These are phyloP conservation scores for Amazona vittata DNA, from an alignment of 2,113 vertebrate species.

Conservation along the genomic window DNA sequence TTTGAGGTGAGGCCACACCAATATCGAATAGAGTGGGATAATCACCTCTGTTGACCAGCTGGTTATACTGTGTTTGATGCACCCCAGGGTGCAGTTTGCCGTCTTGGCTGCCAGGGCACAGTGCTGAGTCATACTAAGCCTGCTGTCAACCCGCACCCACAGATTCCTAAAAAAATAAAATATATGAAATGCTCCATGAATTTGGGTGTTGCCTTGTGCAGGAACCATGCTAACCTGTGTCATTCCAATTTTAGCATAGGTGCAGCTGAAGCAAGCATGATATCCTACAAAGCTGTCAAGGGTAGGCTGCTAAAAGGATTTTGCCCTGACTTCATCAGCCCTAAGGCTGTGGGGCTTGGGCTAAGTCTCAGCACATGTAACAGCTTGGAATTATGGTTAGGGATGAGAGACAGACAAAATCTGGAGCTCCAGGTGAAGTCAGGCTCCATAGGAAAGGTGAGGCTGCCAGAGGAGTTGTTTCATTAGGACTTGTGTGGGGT, in stretches of 20 bases:
- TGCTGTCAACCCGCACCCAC: not conserved
- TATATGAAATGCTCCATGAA: conserved; percentile 54
- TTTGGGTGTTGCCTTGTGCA: conserved; percentile 63
- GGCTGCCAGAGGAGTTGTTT: not conserved
- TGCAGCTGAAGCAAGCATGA: not conserved
- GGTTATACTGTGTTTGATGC: not conserved
- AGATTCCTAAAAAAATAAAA: not conserved
- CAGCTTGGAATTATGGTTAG: not conserved
- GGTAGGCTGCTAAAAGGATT: not conserved
- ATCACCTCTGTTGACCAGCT: not conserved
- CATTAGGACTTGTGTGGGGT: not conserved
- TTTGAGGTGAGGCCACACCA: not conserved
- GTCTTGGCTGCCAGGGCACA: not conserved
- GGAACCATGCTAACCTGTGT: not conserved
- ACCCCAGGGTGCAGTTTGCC: not conserved
- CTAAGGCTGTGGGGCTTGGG: not conserved
- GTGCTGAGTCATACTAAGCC: not conserved
- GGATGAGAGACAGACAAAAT: not conserved
- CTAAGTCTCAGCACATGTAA: not conserved
- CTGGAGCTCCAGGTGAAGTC: not conserved
- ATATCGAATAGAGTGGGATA: not conserved
- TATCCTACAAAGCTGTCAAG: not conserved
- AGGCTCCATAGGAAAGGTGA: not conserved
- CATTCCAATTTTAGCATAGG: not conserved
- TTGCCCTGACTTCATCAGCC: not conserved